A percentile compares a stretch with the other conserved stretches of the same genome.
Conservation (phyloP, 2,888 invertebrate species). For the Dendrolimus houi region DNA sequence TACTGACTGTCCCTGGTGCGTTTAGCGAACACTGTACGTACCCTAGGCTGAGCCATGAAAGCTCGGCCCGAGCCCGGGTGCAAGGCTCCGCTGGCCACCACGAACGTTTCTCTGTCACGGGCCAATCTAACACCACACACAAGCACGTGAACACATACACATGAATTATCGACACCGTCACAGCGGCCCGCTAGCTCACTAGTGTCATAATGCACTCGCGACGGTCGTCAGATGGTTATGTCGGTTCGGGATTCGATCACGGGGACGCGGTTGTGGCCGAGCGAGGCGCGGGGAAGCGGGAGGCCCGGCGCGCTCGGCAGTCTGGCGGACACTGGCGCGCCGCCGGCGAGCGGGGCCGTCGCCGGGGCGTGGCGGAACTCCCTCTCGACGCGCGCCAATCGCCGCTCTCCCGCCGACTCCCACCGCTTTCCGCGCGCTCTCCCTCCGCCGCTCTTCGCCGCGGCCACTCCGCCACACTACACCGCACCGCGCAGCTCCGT, state of each 20-base stretch:
- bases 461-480: constrained; percentile 26
- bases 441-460: constrained; percentile 12
- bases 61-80: constrained; percentile 83
- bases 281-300: constrained; percentile 73
- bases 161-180: constrained; percentile 67
- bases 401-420: constrained; percentile 16
- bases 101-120: constrained; percentile 69
- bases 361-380: constrained; percentile 43
- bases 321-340: constrained; percentile 73
- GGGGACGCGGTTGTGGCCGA: constrained; percentile 68
- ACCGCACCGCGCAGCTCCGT: constrained; percentile 44
- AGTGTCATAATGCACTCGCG: constrained; percentile 76
- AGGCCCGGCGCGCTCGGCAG: constrained; percentile 76
- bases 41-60: constrained; percentile 94
- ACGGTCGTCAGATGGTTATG: constrained; percentile 46
- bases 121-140: constrained; percentile 70
- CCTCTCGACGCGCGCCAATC: constrained; percentile 29
- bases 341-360: constrained; percentile 45
- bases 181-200: constrained; percentile 75
- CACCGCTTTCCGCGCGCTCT: constrained; percentile 12
- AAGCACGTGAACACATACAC: constrained; percentile 72
- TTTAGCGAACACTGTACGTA: constrained; percentile 69
- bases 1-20: constrained; percentile 8
- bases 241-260: constrained; percentile 47
- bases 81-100: constrained; percentile 75